Percentiles rank a stretch among this genome's conserved stretches.
These are phyloP conservation scores for Bubalus kerabau DNA, from an alignment of 2,113 vertebrate species.

Conservation along the genomic window DNA sequence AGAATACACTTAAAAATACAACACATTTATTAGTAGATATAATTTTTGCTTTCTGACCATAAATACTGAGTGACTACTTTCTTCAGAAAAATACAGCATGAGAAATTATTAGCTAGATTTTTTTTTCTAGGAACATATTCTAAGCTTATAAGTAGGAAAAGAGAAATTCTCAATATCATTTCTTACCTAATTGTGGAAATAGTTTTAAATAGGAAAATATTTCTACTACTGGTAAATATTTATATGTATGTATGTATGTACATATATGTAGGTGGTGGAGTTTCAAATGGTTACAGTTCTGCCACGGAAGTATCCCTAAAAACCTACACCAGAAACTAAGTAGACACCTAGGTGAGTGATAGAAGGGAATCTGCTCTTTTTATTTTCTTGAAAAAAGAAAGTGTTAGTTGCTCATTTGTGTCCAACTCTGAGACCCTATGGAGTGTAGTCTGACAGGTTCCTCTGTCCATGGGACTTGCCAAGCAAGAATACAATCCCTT, in stretches of 20 bases:
- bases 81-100: not conserved
- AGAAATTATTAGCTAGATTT: not conserved
- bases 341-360: not conserved
- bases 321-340: not conserved
- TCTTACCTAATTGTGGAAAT: not conserved
- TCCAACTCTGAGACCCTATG: not conserved
- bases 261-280: not conserved
- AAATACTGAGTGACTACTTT: not conserved
- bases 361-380: not conserved
- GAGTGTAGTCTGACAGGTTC: not conserved
- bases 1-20: not conserved
- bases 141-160: slow-evolving; percentile 3
- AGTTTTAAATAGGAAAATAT: not conserved
- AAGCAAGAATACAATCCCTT: not conserved
- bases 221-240: not conserved
- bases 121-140: not conserved
- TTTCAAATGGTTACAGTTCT: not conserved
- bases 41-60: not conserved
- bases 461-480: not conserved
- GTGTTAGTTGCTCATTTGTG: not conserved
- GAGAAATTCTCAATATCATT: not conserved
- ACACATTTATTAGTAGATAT: not conserved
- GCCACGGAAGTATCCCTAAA: not conserved
- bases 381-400: not conserved
- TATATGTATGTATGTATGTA: not conserved